A percentile compares a stretch with the other conserved stretches of the same genome.
Evolutionary conservation across 2,797 vertebrate genomes (phyloP).

Genomic region (Galagoides demidoff): DNA sequence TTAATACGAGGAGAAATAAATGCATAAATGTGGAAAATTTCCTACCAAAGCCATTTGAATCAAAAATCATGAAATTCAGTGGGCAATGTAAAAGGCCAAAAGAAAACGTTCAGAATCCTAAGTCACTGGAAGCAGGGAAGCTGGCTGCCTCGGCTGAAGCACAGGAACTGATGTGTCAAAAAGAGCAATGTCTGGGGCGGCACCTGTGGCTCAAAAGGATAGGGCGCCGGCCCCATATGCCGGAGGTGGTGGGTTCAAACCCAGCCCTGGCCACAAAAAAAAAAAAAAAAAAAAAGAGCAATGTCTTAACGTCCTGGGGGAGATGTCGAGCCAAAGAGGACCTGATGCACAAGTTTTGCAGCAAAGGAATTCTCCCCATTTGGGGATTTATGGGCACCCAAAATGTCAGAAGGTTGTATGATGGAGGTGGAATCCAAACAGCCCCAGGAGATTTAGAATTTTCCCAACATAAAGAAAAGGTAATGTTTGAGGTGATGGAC

Average conservation of each 20-base stretch:
- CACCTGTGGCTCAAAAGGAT: no score
- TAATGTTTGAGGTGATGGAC: neutral
- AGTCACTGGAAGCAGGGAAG: neutral
- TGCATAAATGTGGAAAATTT: neutral
- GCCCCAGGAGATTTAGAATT: neutral
- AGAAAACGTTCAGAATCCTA: neutral
- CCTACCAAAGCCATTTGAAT: neutral
- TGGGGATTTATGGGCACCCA: neutral
- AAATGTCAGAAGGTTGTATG: neutral
- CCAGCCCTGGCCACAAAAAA: no score
- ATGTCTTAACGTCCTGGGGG: neutral
- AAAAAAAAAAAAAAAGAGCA: no score
- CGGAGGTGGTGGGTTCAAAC: no score
- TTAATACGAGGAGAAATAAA: neutral
- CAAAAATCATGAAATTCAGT: fast-evolving
- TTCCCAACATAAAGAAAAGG: neutral
- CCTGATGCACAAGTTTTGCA: fast-evolving
- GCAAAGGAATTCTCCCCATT: neutral
- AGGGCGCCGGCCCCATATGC: no score
- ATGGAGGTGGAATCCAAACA: neutral
- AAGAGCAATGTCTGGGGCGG: no score
- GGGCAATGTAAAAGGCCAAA: neutral
- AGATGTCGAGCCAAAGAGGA: fast-evolving
- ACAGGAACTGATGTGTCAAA: fast-evolving
- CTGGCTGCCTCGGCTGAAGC: neutral